Conservation (phyloP, 2,797 vertebrate species). For the Rhinatrema bivittatum region DNA sequence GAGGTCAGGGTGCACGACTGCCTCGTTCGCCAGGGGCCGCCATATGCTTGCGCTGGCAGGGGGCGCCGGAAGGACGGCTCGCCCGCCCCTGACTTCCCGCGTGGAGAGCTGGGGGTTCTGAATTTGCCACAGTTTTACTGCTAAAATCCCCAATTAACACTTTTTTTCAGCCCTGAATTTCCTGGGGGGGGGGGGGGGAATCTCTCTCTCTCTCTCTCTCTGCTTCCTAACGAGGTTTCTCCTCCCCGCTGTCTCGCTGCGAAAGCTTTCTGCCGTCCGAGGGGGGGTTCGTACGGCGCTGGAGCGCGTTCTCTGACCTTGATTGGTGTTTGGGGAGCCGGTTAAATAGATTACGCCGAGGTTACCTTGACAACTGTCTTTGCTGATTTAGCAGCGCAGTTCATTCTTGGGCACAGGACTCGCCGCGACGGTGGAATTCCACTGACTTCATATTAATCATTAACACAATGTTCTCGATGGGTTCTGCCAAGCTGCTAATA, state of each 20-base stretch:
- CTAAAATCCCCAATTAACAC: conserved; percentile 71
- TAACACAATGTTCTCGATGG: conserved; percentile 72
- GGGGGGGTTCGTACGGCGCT: conserved; percentile 70
- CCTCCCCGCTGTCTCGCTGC: conserved; percentile 70
- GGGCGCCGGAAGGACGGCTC: too few relatives aligned
- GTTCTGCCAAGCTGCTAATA: conserved; percentile 60
- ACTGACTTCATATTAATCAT: conserved; percentile 79
- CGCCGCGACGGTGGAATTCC: conserved; percentile 71
- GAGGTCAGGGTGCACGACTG: too few relatives aligned
- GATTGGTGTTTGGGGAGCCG: conserved; percentile 77
- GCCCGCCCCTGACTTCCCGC: too few relatives aligned
- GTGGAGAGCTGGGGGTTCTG: neutral
- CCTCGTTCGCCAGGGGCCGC: too few relatives aligned
- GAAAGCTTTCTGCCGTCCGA: conserved; percentile 69
- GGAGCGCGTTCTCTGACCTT: conserved; percentile 75
- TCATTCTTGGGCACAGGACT: conserved; percentile 72
- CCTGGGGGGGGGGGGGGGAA: conserved; percentile 43
- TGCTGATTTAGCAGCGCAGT: conserved; percentile 78
- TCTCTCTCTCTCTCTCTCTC: conserved; percentile 21
- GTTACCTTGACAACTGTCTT: conserved; percentile 92
- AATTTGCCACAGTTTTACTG: conserved; percentile 29
- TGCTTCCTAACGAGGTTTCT: conserved; percentile 69
- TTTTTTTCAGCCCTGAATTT: conserved; percentile 65
- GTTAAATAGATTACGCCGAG: conserved; percentile 86
- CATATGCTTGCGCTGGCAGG: too few relatives aligned